Evolutionary conservation across 2,888 invertebrate species (phyloP), one percentile per base, ranked within the genome.

Genomic region (Aelia acuminata): DNA sequence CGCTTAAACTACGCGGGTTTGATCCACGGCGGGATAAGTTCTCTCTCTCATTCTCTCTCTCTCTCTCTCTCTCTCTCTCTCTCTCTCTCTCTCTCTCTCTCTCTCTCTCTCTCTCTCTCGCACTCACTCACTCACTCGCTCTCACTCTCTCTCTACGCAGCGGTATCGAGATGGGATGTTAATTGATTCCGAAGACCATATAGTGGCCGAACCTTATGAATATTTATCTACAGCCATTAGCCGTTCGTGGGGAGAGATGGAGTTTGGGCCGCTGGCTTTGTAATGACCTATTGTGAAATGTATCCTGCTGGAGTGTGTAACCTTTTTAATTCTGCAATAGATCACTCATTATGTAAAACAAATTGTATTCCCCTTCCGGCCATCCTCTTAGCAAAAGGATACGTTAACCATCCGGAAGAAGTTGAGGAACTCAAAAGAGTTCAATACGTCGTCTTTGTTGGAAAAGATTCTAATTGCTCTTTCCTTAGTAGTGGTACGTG

Each of bases 311-410:
- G n/a, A n/a, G n/a, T 11, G 43, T 80, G 80, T 80, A 57, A 85
- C 50, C 50, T 85, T 57, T 50, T 85, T 57, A 57, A 50, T 50
- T 57, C 85, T 57, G 57, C 85, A 57, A 85, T 85, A 85, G 57
- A 85, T 85, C 85, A 85, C n/a, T 39, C n/a, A 50, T 85, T 85
- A 85, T 85, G 85, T 85, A 85, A 85, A 85, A 39, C 50, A 39
- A 57, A 39, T n/a, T 57, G 85, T 85, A 53, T 85, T 57, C 50
- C 43, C n/a, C 57, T 20, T n/a, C 39, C 26, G 48, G 50, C n/a
- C n/a, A 43, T 39, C 80, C 80, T 11, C 39, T 80, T 35, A 5
- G 31, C 35, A 15, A 31, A 35, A 7, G 13, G 57, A 53, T 20
- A 53, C 53, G 53, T 53, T n/a, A 2, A 11, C 5, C 7, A 53